Base-by-base conservation (phyloP, 1,140 invertebrate genomes). In the Vanessa atalanta region DNA sequence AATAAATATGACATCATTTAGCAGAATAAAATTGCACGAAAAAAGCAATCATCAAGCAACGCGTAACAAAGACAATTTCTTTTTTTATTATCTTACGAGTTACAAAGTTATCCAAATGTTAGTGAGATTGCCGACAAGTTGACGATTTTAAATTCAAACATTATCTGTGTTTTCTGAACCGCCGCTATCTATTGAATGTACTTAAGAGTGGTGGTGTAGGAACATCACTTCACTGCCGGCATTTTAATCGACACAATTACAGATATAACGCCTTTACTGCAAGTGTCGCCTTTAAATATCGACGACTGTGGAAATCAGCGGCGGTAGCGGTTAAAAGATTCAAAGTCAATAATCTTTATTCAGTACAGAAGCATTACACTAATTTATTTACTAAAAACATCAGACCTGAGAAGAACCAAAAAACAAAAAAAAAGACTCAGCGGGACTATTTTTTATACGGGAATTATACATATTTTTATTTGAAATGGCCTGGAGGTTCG, bases 221-320 rank as follows among this genome's bases (percentile, higher is more conserved):
- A 65, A 67, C 78, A 74, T 79, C 75, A 79, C 75, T 79, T 73
- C 75, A 70, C 68, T 53, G 60, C 68, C 74, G 80, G 78, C 72
- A 81, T 81, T 69, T 81, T 76, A 81, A 81, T 81, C 78, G 74
- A 69, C 73, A 75, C 73, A 78, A 79, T 81, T 77, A 81, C 61
- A 76, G 80, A 81, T 81, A 81, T 65, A 73, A 69, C 66, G 73
- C 73, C 69, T 66, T 71, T 23, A 31, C 64, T 9, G 65, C 50
- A 64, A 74, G 79, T 80, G 79, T 78, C 55, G 68, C 66, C 37
- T 65, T 53, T 66, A 57, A 69, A 60, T 60, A 51, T 61, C 26
- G 53, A 26, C n/a, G 0, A 43, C 14, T 26, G 31, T 16, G 51
- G 14, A 77, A 73, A 69, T 16, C 31, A 76, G 20, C 61, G 31